A percentile compares a stretch with the other conserved stretches of the same genome.
Evolutionary conservation across 2,888 invertebrate species (phyloP).

Genomic region (Tetragnatha montana): DNA sequence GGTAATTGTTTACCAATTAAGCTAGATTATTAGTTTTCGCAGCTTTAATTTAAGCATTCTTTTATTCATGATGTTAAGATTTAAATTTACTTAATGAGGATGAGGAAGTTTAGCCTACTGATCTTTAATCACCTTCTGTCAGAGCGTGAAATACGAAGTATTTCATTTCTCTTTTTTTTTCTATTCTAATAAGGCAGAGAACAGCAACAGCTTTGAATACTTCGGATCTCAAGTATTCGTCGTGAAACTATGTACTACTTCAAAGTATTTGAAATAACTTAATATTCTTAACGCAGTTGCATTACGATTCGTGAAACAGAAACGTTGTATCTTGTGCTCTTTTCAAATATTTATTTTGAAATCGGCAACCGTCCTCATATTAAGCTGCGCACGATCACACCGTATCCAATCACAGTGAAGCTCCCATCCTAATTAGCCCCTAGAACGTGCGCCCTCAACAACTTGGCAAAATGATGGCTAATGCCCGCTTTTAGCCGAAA

Average conservation of each 20-base stretch:
- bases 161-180: no score
- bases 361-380: no score
- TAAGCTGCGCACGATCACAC: not conserved
- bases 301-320: no score
- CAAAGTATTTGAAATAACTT: no score
- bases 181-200: no score
- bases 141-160: no score
- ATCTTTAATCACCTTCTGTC: not conserved
- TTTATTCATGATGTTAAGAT: not conserved
- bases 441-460: not conserved
- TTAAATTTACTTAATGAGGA: not conserved
- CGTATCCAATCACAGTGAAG: not conserved
- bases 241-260: no score
- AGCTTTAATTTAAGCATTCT: not conserved
- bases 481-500: not conserved
- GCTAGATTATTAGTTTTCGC: not conserved
- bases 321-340: no score
- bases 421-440: not conserved
- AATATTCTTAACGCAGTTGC: no score
- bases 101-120: not conserved
- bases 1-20: not conserved
- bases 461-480: conserved; percentile 13
- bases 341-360: no score
- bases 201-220: no score
- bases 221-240: no score